Evolutionary conservation across 2,797 vertebrate species (phyloP), one percentile per base, ranked within the genome.

Genomic region (Cirrhinus molitorella): DNA sequence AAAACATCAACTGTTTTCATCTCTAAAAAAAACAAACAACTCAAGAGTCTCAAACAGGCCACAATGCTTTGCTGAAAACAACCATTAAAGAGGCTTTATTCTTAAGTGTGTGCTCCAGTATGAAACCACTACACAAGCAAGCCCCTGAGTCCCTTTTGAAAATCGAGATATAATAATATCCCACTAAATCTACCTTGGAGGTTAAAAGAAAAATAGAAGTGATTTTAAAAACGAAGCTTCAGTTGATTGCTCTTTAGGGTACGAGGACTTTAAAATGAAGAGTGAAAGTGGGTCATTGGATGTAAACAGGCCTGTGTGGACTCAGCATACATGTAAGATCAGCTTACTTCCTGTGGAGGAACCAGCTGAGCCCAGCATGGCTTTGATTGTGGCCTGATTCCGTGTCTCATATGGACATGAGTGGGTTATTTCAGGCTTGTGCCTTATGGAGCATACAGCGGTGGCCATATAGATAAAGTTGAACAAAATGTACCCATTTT

Each of bases 261-360:
- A 67, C 55, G 53, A 49, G 31, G 31, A 65, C 34, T 53, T 66
- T 17, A 51, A 74, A 66, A 53, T 78, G 59, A 80, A 34, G 79
- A n/a, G n/a, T 65, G 55, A 81, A 88, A 91, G 79, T 85, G 51
- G 85, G 88, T 88, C 88, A 74, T 57, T 63, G 83, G 85, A 85
- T 87, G 81, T 73, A 83, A 89, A 86, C 80, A 83, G 71, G 45
- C 17, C 80, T 55, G 34, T 51, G 84, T 28, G 66, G 28, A 82
- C 76, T 73, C 66, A 80, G 77, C 55, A 79, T 84, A 72, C 66
- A 70, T 47, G 66, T 6, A 67, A 65, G 37, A 81, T 86, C 65
- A 12, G 75, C 61, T n/a, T 31, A 57, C 31, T 66, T 51, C 66
- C 37, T 53, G 25, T 9, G 51, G 61, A 68, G 72, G 55, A 47